Evolutionary conservation across 1,140 invertebrate species (phyloP), one percentile per base, ranked within the genome.

Genomic region (Zaprionus inermis): DNA sequence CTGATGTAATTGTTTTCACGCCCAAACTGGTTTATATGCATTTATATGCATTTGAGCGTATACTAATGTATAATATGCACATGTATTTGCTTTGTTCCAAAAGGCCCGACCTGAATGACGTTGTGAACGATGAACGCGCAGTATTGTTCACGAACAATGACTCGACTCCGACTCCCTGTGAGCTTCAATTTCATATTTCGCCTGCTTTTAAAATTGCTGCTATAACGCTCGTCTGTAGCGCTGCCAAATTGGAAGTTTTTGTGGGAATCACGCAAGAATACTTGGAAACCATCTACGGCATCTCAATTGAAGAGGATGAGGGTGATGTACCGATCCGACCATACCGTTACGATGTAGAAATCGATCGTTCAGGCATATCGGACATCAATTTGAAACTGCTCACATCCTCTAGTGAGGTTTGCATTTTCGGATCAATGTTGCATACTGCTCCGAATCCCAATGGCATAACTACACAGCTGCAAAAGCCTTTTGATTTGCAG

Each of bases 331-430:
- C 78, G 0, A 81, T 86, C 3, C 56, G 72, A 32, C 77, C 79
- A 1, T 92, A 90, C 68, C 83, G 91, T 6, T 92, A 90, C 12
- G 91, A 92, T 64, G 61, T 91, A n/a, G 82, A 91, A 78, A 88
- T 92, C 7, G 76, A 91, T 51, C 88, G 81, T 20, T 91, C 91
- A 0, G 89, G 90, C 11, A 82, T 92, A 9, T 78, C 74, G 6
- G 72, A 81, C 12, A 72, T 91, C 3, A 79, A 71, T 61, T 58
- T 92, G 1, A 91, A 83, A 58, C 46, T 92, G 18, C 55, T 92
- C 0, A 81, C 89, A 6, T 44, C 74, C 6, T 44, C 63, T 11
- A 73, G 79, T 11, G 91, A 92, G 46, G 76, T 92, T 57, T 92
- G 91, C 22, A 64, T 92, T 34, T 92, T 79, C 55, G 91, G 91